These are phyloP conservation scores for Rhorus exstirpatorius DNA, from an alignment of 2,888 invertebrate genomes.

Conservation along the genomic window DNA sequence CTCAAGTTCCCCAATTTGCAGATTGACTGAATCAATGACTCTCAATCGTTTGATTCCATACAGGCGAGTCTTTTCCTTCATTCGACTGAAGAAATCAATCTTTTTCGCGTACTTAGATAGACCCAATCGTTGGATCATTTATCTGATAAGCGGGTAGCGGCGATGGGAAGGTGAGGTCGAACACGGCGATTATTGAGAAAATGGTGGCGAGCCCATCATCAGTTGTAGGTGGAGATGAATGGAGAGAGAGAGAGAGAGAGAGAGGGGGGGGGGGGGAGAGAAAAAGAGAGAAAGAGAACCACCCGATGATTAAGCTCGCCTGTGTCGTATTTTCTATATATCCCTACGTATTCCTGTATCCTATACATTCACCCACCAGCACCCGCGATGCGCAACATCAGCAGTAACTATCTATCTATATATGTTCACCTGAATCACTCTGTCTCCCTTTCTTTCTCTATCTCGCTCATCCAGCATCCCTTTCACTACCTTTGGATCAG, in stretches of 20 bases:
- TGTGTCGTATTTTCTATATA: constrained; percentile 35
- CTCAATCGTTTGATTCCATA: no score
- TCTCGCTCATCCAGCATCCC: constrained; percentile 44
- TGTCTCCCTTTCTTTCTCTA: no score
- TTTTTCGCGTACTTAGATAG: constrained; percentile 15
- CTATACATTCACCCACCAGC: constrained; percentile 11
- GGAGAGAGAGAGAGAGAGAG: constrained; percentile 18
- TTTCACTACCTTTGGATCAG: constrained; percentile 52
- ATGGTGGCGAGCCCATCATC: constrained; percentile 39
- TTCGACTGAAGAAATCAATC: no score
- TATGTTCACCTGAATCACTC: constrained; percentile 13
- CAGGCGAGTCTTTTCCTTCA: no score
- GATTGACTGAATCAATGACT: no score
- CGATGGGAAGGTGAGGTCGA: constrained; percentile 36
- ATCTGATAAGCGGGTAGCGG: constrained; percentile 20
- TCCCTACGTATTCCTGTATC: not conserved
- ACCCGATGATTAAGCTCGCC: constrained; percentile 58
- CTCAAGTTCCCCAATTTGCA: no score
- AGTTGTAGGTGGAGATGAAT: not conserved
- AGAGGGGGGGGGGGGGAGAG: no score
- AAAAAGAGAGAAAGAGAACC: constrained; percentile 32
- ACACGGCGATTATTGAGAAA: constrained; percentile 60
- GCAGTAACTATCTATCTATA: not conserved
- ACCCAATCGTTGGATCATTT: constrained; percentile 18
- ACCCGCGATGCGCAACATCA: constrained; percentile 18